Base-by-base conservation (phyloP, 2,797 vertebrate genomes). In the Echiichthys vipera region DNA sequence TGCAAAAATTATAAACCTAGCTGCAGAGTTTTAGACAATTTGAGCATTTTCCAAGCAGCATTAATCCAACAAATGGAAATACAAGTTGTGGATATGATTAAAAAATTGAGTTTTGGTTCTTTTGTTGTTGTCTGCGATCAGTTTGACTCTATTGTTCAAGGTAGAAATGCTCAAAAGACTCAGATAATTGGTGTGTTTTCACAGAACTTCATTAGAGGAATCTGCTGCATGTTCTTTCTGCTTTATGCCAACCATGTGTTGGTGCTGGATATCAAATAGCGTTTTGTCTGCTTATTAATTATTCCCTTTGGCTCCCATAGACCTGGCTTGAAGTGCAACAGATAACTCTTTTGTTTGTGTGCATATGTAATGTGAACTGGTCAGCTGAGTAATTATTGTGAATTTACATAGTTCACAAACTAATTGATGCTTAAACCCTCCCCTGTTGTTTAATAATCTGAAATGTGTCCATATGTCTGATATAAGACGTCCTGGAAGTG, bases 221-320 rank as follows among this genome's bases (percentile, higher is more conserved):
- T 45, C 45, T 18, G 12, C 61, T 12, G 49, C n/a, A 3, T 34
- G 25, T 29, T 32, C 30, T 46, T 47, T 43, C 62, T 40, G 45
- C 55, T 37, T 77, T 24, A 67, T 63, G 45, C 64, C 22, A 12
- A 10, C 36, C 85, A 79, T 56, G 15, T 77, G 70, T 51, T 22
- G 17, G 37, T 8, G 43, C 63, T 81, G 71, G 63, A 69, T 65
- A 46, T 77, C 39, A 57, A 67, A 43, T 18, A 30, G 51, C 57
- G 32, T 65, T 65, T 49, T 66, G 57, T 66, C 70, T 51, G 25
- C 65, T 59, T 37, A 59, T 64, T 75, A n/a, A 64, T 47, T 59
- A 64, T 47, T 59, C 51, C 43, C 9, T 37, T 68, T 65, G 68
- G 42, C 40, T 63, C 57, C 30, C 5, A 42, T 42, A 36, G 46